Percentiles rank a stretch among this genome's conserved stretches.
These are phyloP conservation scores for Erpobdella octoculata DNA, from an alignment of 2,888 invertebrate species.

Conservation along the genomic window DNA sequence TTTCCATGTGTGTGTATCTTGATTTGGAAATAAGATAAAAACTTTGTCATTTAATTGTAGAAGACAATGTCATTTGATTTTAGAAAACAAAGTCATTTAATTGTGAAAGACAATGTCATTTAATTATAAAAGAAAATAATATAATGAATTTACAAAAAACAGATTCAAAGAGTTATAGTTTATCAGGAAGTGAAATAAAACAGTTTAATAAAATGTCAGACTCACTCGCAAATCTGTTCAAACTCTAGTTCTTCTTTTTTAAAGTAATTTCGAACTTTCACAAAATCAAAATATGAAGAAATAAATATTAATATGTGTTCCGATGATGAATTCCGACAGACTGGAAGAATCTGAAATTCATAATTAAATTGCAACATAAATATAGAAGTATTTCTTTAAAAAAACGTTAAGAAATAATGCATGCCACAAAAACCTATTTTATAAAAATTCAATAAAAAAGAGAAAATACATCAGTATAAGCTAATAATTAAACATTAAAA, in stretches of 20 bases:
- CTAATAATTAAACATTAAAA: neutral
- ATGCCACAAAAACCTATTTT: neutral
- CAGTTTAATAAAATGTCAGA: conserved; percentile 20
- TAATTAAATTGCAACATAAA: neutral
- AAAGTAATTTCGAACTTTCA: conserved; percentile 78
- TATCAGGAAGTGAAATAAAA: neutral
- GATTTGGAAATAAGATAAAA: conserved; percentile 28
- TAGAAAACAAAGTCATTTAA: neutral
- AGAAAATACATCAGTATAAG: neutral
- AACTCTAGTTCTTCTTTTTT: conserved; percentile 79
- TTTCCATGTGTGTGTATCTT: conserved; percentile 52
- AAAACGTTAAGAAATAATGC: neutral
- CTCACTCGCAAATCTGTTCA: conserved; percentile 83
- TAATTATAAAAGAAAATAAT: neutral
- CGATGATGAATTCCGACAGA: conserved; percentile 57
- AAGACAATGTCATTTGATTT: neutral
- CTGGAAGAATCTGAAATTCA: conserved; percentile 60
- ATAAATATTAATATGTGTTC: conserved; percentile 71
- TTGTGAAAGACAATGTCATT: neutral
- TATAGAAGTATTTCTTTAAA: neutral
- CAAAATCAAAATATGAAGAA: conserved; percentile 92
- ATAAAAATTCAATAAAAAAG: neutral
- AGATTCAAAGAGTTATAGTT: too few species aligned
- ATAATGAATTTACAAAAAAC: neutral
- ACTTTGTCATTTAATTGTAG: too few species aligned